A percentile compares a stretch with the other conserved stretches of the same genome.
These are phyloP conservation scores for Himalopsyche tibetana DNA, from an alignment of 2,888 invertebrate genomes.

Conservation along the genomic window DNA sequence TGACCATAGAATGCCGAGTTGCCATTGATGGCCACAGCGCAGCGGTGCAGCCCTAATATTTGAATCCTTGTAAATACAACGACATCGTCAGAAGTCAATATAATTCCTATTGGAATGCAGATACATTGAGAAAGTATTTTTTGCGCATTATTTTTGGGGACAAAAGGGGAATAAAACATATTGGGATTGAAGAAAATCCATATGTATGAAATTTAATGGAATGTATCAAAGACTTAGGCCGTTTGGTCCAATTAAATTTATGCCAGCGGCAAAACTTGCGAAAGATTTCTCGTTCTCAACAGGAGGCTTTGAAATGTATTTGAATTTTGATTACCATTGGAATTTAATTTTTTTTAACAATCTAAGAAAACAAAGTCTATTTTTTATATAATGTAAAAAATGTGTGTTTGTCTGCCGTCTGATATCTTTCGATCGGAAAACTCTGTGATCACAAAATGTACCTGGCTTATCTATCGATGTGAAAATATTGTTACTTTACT, in stretches of 20 bases:
- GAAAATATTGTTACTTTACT: no score
- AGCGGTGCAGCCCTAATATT: neutral
- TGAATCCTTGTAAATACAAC: neutral
- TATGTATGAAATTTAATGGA: conserved; percentile 22
- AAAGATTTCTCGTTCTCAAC: neutral
- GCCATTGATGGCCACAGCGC: neutral
- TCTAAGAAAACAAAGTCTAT: no score
- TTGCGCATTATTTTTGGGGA: conserved; percentile 11
- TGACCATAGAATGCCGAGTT: neutral
- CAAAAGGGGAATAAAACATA: conserved; percentile 11
- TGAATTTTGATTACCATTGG: no score
- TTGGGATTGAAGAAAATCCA: conserved; percentile 12
- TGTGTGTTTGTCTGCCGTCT: no score
- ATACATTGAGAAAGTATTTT: neutral
- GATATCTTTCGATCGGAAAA: no score
- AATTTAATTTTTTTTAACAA: no score
- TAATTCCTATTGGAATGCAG: conserved; percentile 20
- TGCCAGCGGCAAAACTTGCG: neutral
- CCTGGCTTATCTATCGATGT: no score
- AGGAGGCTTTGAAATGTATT: neutral
- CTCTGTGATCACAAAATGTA: no score
- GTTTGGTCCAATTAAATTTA: conserved; percentile 12
- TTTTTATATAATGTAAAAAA: no score
- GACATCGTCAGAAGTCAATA: neutral
- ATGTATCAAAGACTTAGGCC: neutral